These are phyloP conservation scores for Oscarella lobularis DNA, from an alignment of 37 sponge, comb jelly and placozoan genomes.

Conservation along the genomic window DNA sequence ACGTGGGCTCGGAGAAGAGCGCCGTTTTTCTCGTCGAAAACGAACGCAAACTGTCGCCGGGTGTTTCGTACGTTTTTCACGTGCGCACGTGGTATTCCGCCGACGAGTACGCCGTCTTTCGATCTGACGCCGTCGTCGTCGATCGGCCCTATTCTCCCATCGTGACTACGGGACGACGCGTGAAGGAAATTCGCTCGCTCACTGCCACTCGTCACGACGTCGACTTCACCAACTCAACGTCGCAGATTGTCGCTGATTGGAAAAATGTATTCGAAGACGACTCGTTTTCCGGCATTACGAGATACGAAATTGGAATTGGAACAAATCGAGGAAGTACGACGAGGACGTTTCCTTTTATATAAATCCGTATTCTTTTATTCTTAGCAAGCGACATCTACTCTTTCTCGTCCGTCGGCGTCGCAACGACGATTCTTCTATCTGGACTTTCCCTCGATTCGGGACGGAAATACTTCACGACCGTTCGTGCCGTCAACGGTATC, in stretches of 20 bases:
- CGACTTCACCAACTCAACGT: constrained; percentile 15
- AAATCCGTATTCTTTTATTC: no score
- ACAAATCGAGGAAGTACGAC: not conserved
- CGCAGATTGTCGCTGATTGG: constrained; percentile 26
- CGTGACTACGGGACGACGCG: constrained; percentile 8
- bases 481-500: not conserved
- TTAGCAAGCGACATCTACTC: no score
- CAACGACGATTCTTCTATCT: not conserved
- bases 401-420: not conserved
- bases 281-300: not conserved
- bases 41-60: constrained; percentile 20
- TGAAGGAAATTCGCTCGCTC: constrained; percentile 12
- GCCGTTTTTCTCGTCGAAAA: constrained; percentile 19
- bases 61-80: constrained; percentile 38
- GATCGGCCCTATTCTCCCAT: constrained; percentile 27
- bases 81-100: constrained; percentile 56
- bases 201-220: constrained; percentile 7
- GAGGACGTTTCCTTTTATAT: no score
- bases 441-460: not conserved
- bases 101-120: constrained; percentile 24
- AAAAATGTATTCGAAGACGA: constrained; percentile 30
- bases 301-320: constrained; percentile 36
- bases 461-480: not conserved
- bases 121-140: constrained; percentile 32
- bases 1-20: not conserved